A percentile compares a stretch with the other conserved stretches of the same genome.
Evolutionary conservation across 2,797 vertebrate species (phyloP).

Genomic region (Alfaro cultratus): DNA sequence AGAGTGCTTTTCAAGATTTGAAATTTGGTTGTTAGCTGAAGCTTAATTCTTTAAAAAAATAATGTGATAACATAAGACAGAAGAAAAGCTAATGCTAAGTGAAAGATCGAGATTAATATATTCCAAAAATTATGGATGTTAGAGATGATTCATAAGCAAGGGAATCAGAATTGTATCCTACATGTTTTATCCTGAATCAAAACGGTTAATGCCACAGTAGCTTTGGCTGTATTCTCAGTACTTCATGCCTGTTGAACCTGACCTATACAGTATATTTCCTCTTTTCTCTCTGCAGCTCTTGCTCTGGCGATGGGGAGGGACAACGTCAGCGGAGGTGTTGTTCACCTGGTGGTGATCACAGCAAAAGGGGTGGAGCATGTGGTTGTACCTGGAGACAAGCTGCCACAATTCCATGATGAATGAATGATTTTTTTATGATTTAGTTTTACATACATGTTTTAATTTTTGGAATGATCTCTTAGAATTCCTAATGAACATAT

Average conservation of each 20-base stretch:
- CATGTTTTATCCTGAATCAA: background rate
- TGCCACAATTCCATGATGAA: slow-evolving; percentile 85
- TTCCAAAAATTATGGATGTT: background rate
- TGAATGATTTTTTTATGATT: slow-evolving; percentile 1
- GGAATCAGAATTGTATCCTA: background rate
- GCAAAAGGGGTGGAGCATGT: slow-evolving; percentile 81
- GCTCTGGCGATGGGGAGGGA: slow-evolving; percentile 88
- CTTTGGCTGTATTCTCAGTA: background rate
- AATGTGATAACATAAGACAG: background rate
- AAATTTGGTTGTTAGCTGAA: no score
- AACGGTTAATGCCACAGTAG: background rate
- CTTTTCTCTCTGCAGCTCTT: slow-evolving; percentile 73
- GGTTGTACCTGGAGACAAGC: slow-evolving; percentile 82
- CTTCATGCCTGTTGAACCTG: background rate
- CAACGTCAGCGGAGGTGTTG: slow-evolving; percentile 88
- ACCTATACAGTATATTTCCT: no score
- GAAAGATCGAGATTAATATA: background rate
- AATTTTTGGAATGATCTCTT: no score
- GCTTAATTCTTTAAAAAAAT: no score
- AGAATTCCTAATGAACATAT: no score
- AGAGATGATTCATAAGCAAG: background rate
- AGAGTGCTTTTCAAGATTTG: no score
- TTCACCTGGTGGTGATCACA: slow-evolving; percentile 83
- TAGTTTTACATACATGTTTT: no score
- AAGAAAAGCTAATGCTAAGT: background rate